Evolutionary conservation across 2,113 vertebrate species (phyloP).

Genomic region (Nothobranchius kuhntae): DNA sequence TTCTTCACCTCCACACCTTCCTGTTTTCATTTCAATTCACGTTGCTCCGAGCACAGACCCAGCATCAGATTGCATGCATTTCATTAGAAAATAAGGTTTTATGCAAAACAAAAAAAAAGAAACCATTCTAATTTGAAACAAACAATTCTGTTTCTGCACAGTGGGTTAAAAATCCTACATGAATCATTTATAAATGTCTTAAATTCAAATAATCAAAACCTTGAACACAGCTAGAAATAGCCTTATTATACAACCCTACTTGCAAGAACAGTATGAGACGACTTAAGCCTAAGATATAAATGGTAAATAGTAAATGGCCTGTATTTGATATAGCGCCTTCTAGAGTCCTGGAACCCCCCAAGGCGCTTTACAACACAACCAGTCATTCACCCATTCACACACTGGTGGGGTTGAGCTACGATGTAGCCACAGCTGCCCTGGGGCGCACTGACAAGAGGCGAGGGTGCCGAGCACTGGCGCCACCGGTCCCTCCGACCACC

Average conservation of each 20-base stretch:
- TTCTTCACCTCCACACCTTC: background rate
- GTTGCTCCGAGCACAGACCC: slow-evolving; percentile 3
- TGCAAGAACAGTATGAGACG: slow-evolving; percentile 8
- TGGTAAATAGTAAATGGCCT: too few species aligned
- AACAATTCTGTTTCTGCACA: slow-evolving; percentile 3
- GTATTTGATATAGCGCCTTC: too few species aligned
- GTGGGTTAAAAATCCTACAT: slow-evolving; percentile 35
- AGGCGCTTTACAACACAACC: too few species aligned
- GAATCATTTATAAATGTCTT: background rate
- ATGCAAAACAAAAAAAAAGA: background rate
- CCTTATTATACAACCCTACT: background rate
- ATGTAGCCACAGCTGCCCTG: too few species aligned
- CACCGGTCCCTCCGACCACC: too few species aligned
- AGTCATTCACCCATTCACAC: too few species aligned
- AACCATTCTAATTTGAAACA: too few species aligned
- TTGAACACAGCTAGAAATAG: slow-evolving; percentile 2
- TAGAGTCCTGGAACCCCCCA: too few species aligned
- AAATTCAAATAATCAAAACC: slow-evolving; percentile 24
- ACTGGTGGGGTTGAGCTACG: too few species aligned
- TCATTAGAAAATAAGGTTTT: slow-evolving; percentile 11
- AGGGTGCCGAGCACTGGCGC: too few species aligned
- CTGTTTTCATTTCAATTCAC: slow-evolving; percentile 25
- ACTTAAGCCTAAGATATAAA: background rate
- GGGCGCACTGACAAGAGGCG: too few species aligned
- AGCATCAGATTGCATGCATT: slow-evolving; percentile 13